phyloP scores from a whole-genome alignment of 2,888 invertebrate genomes.

The Schizotus pectinicornis region DNA sequence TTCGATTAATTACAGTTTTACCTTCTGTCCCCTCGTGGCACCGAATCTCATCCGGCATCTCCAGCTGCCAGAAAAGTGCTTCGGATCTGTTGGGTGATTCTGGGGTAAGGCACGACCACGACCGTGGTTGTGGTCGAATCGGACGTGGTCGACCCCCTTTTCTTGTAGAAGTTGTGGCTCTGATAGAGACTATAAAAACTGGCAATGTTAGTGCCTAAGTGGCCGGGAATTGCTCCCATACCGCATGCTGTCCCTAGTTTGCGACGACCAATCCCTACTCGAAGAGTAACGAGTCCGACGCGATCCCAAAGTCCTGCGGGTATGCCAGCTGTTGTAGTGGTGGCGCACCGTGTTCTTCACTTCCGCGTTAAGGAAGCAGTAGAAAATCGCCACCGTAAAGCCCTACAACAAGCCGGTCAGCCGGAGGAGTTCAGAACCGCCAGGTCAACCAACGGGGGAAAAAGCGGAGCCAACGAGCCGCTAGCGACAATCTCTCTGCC shows the following conservation, averaged over 20 bases:
- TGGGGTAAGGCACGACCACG: constrained; percentile 52
- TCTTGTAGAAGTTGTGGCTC: constrained; percentile 59
- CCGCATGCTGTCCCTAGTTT: constrained; percentile 80
- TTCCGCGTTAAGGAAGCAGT: constrained; percentile 90
- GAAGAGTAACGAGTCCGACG: constrained; percentile 66
- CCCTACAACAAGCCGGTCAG: constrained; percentile 65
- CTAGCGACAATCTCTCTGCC: too few relatives aligned
- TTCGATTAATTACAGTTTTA: constrained; percentile 10
- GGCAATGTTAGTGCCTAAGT: constrained; percentile 12
- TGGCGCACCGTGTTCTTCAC: constrained; percentile 84
- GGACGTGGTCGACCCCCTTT: constrained; percentile 76
- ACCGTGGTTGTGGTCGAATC: constrained; percentile 78
- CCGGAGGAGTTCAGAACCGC: not conserved
- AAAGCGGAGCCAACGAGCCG: too few relatives aligned
- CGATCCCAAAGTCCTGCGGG: constrained; percentile 66
- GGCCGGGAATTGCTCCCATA: constrained; percentile 52
- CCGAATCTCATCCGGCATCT: constrained; percentile 42
- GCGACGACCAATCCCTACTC: constrained; percentile 78
- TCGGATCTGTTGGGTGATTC: constrained; percentile 31
- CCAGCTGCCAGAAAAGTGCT: constrained; percentile 28
- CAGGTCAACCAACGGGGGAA: too few relatives aligned
- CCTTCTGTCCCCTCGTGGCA: constrained; percentile 46
- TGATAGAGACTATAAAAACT: constrained; percentile 38
- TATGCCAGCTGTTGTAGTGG: constrained; percentile 79
- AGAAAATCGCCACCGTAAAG: constrained; percentile 84